Percentiles rank a stretch among this genome's conserved stretches.
phyloP scores from a whole-genome alignment of 2,797 vertebrate genomes.

The Lateolabrax maculatus region DNA sequence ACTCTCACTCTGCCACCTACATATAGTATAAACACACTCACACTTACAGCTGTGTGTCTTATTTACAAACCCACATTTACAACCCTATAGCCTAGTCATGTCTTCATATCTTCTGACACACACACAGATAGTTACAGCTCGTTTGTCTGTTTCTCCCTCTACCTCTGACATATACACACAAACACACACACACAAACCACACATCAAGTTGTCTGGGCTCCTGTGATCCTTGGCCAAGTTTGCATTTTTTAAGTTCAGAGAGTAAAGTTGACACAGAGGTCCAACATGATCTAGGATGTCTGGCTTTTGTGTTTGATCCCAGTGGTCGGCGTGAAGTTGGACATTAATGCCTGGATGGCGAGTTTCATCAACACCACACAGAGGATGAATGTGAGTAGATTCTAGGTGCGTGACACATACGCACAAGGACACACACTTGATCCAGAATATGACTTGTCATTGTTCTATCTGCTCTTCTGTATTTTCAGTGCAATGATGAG shows the following conservation, averaged over 20 bases:
- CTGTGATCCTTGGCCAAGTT: conserved; percentile 80
- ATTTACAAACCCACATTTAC: conserved; percentile 35
- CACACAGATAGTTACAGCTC: conserved; percentile 30
- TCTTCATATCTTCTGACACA: conserved; percentile 29
- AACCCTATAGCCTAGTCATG: neutral
- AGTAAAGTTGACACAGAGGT: conserved; percentile 77
- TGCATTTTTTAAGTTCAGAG: conserved; percentile 70
- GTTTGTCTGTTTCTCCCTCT: conserved; percentile 54
- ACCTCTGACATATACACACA: conserved; percentile 52
- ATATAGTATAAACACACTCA: conserved; percentile 49
- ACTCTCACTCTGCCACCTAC: conserved; percentile 12
- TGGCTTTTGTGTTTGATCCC: conserved; percentile 74
- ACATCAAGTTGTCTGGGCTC: conserved; percentile 63
- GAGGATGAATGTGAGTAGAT: conserved; percentile 89
- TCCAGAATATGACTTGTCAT: neutral
- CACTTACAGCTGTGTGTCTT: conserved; percentile 26
- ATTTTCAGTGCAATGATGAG: conserved; percentile 92
- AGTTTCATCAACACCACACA: conserved; percentile 92
- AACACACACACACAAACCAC: conserved; percentile 71
- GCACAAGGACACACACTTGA: neutral
- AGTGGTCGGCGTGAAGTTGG: conserved; percentile 97
- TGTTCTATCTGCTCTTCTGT: conserved; percentile 7
- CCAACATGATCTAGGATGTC: conserved; percentile 71
- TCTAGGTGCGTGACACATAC: neutral
- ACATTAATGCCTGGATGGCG: conserved; percentile 90